Conservation (phyloP, 1,140 invertebrate genomes). For the Drosophila malerkotliana region DNA sequence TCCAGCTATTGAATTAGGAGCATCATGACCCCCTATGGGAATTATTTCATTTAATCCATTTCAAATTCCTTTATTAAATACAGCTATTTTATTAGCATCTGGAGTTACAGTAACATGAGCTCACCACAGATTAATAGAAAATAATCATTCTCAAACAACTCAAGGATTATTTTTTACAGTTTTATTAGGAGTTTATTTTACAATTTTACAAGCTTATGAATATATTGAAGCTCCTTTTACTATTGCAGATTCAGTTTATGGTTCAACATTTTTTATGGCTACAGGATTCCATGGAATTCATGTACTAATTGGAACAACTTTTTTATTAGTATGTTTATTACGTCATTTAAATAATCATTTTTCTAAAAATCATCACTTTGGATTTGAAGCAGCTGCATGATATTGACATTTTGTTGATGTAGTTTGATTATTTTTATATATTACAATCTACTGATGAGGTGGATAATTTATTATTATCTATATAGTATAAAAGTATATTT, state of each 20-base stretch:
- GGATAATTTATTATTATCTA: conserved; percentile 85
- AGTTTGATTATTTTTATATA: conserved; percentile 89
- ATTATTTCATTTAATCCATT: conserved; percentile 87
- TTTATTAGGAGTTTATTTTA: conserved; percentile 86
- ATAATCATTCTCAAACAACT: too few relatives aligned
- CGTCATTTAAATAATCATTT: conserved; percentile 86
- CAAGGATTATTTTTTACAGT: conserved; percentile 85
- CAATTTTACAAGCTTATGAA: conserved; percentile 84
- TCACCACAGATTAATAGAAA: conserved; percentile 84
- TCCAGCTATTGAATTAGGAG: conserved; percentile 87
- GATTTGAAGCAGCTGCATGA: conserved; percentile 89
- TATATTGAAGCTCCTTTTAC: conserved; percentile 87
- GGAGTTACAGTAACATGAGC: conserved; percentile 86
- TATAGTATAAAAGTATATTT: conserved; percentile 89
- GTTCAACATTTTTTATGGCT: conserved; percentile 88
- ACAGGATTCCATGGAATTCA: conserved; percentile 90
- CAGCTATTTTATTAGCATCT: conserved; percentile 86
- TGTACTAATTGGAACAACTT: conserved; percentile 88
- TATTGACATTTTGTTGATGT: conserved; percentile 91
- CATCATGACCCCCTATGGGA: conserved; percentile 85
- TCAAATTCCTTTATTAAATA: conserved; percentile 87
- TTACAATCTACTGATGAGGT: conserved; percentile 88
- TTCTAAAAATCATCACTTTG: conserved; percentile 87
- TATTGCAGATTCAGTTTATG: conserved; percentile 88
- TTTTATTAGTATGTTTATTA: conserved; percentile 86